These are phyloP conservation scores for Pangasius djambal DNA, from an alignment of 2,797 vertebrate species.

Conservation along the genomic window DNA sequence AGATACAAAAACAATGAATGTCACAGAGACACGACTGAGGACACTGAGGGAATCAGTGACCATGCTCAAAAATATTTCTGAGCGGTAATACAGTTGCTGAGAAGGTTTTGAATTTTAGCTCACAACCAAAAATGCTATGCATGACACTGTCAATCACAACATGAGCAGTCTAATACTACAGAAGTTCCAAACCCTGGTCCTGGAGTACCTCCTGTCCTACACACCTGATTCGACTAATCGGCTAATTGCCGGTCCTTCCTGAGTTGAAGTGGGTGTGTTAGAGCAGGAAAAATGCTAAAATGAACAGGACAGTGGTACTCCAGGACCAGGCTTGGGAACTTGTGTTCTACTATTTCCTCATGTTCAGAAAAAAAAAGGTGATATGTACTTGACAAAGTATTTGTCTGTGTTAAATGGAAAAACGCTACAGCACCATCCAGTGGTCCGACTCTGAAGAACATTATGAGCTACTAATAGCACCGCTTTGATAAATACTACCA, in stretches of 20 bases:
- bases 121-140: background rate
- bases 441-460: slow-evolving; percentile 23
- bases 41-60: background rate
- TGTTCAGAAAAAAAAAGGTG: background rate
- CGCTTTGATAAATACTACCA: background rate
- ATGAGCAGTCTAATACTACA: background rate
- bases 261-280: background rate
- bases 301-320: background rate
- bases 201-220: background rate
- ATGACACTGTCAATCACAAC: background rate
- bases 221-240: background rate
- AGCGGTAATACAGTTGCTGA: background rate
- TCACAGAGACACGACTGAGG: background rate
- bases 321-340: background rate
- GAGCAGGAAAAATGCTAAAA: background rate
- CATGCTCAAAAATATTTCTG: background rate
- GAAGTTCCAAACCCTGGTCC: background rate
- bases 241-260: background rate
- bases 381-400: background rate
- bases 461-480: background rate
- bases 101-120: background rate
- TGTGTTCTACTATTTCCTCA: background rate
- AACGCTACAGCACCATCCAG: slow-evolving; percentile 40
- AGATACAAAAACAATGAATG: background rate
- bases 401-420: background rate